A percentile compares a stretch with the other conserved stretches of the same genome.
These are phyloP conservation scores for Onychomys leucogaster DNA, from an alignment of 2,797 vertebrate species.

Conservation along the genomic window DNA sequence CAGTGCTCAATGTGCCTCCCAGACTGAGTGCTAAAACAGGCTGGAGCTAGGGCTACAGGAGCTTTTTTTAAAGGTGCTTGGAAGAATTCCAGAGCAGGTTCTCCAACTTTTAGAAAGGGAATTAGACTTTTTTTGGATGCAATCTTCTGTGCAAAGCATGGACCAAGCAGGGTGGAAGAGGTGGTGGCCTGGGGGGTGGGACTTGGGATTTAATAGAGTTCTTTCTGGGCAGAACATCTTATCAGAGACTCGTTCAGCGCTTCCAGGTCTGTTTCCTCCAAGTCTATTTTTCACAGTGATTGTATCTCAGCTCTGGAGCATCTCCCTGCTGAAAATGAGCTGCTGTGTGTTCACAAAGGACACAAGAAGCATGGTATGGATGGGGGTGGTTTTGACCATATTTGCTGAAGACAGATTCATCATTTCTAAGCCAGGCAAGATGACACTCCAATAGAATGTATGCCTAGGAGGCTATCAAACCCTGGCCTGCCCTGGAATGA, in stretches of 20 bases:
- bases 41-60: accelerated
- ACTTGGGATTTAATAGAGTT: background rate
- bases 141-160: background rate
- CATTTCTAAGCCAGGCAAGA: conserved; percentile 5
- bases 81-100: too few relatives aligned
- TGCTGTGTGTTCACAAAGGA: background rate
- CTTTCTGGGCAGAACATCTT: background rate
- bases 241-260: background rate
- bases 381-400: accelerated
- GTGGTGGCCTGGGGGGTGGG: accelerated
- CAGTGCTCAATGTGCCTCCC: background rate
- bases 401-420: background rate
- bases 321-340: background rate
- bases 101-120: background rate
- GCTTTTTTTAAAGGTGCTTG: background rate
- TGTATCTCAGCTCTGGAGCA: background rate
- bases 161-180: accelerated
- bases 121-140: background rate
- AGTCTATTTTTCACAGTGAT: background rate
- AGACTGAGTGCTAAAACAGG: accelerated
- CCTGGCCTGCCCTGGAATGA: background rate
- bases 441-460: background rate
- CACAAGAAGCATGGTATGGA: accelerated
- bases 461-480: background rate
- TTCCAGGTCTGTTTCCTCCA: background rate